Evolutionary conservation across 2,113 vertebrate species (phyloP).

Genomic region (Microtus ochrogaster): DNA sequence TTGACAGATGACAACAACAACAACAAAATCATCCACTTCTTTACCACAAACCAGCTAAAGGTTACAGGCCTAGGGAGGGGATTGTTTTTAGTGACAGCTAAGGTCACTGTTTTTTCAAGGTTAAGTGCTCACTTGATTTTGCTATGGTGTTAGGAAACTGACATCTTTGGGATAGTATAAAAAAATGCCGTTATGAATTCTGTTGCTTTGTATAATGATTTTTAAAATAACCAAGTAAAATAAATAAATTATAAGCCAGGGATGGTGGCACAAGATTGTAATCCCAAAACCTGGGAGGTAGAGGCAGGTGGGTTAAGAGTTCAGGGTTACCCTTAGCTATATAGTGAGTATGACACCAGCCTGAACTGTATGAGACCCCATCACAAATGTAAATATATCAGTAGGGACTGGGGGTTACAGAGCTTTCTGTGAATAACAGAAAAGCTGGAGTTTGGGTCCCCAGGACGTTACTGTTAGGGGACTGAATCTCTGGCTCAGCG

Average conservation of each 20-base stretch:
- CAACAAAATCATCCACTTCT: background rate
- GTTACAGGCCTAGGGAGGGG: background rate
- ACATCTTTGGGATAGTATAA: too few relatives aligned
- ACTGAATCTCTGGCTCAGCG: background rate
- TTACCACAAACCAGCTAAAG: background rate
- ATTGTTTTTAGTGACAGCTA: background rate
- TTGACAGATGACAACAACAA: conserved; percentile 5
- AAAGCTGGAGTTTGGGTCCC: background rate
- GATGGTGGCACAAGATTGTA: background rate
- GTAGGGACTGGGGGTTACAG: too few relatives aligned
- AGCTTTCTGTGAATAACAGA: background rate
- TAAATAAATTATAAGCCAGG: background rate
- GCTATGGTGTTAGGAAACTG: background rate
- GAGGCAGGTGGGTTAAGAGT: background rate
- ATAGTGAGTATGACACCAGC: background rate
- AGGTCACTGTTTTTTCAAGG: background rate
- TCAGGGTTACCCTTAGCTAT: background rate
- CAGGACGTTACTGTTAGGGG: background rate
- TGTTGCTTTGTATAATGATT: background rate
- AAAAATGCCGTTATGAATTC: background rate
- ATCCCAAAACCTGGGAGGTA: background rate
- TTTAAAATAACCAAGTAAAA: background rate
- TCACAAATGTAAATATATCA: background rate
- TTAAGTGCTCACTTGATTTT: background rate
- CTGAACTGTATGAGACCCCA: background rate